A percentile compares a stretch with the other conserved stretches of the same genome.
These are phyloP conservation scores for Limnodromus scolopaceus DNA, from an alignment of 2,797 vertebrate genomes.

Conservation along the genomic window DNA sequence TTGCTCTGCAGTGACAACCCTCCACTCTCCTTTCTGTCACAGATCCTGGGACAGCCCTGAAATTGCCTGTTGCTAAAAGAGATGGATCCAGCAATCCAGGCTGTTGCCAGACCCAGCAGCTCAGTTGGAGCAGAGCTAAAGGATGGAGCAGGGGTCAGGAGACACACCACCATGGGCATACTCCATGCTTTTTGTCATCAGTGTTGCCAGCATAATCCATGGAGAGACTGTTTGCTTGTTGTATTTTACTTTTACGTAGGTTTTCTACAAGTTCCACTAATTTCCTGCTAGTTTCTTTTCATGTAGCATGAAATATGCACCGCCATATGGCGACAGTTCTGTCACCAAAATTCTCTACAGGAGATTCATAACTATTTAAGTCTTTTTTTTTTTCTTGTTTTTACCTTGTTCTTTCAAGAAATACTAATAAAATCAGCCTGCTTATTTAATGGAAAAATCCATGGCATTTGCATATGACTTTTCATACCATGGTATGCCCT, in stretches of 20 bases:
- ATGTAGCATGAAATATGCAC: neutral
- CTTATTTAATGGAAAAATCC: neutral
- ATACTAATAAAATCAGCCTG: neutral
- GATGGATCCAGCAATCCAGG: neutral
- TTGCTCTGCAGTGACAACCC: neutral
- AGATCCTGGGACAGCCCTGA: neutral
- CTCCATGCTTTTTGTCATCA: neutral
- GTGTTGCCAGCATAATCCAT: neutral
- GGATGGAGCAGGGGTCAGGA: fast-evolving
- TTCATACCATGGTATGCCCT: neutral
- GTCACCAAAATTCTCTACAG: neutral
- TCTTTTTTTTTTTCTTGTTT: neutral
- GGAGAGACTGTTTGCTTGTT: neutral
- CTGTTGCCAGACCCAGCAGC: neutral
- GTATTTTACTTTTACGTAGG: neutral
- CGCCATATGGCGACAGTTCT: neutral
- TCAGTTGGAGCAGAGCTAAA: neutral
- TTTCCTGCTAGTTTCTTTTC: neutral
- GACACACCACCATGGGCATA: neutral
- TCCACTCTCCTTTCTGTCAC: neutral
- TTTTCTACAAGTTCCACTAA: neutral
- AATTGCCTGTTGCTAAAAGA: neutral
- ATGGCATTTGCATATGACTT: neutral
- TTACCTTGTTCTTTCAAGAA: neutral
- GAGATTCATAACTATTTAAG: neutral